Percentiles rank a stretch among this genome's conserved stretches.
phyloP scores from a whole-genome alignment of 1,140 invertebrate genomes.

The Danaus melanippus region DNA sequence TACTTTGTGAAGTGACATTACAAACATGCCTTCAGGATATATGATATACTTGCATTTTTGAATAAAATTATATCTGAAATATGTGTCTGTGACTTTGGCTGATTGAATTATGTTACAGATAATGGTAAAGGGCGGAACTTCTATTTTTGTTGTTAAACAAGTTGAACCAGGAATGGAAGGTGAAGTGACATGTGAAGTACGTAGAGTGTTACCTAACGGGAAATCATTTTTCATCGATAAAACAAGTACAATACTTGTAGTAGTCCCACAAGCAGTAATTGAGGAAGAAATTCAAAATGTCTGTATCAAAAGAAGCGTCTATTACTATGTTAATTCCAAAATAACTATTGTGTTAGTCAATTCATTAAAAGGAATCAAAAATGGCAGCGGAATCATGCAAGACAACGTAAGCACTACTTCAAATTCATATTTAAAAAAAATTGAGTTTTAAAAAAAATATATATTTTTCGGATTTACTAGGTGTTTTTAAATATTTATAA shows the following conservation, averaged over 20 bases:
- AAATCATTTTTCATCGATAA: constrained; percentile 21
- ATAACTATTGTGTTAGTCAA: background rate
- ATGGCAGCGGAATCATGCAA: too few species aligned
- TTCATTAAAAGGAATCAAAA: too few species aligned
- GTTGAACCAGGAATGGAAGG: constrained; percentile 29
- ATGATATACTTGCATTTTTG: too few species aligned
- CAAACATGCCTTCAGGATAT: too few species aligned
- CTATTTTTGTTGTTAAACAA: constrained; percentile 25
- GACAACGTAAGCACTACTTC: too few species aligned
- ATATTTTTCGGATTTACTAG: too few species aligned
- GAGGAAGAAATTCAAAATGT: constrained; percentile 10
- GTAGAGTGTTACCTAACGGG: constrained; percentile 18
- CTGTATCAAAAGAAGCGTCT: constrained; percentile 7
- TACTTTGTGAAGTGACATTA: too few species aligned
- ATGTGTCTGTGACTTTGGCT: too few species aligned
- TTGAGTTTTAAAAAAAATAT: too few species aligned
- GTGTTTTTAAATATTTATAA: too few species aligned
- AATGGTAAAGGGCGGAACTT: constrained; percentile 21
- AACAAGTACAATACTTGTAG: constrained; percentile 19
- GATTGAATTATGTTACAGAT: constrained; percentile 19
- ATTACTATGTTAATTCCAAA: constrained; percentile 7
- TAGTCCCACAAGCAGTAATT: constrained; percentile 20
- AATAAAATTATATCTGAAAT: too few species aligned
- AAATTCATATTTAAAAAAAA: too few species aligned
- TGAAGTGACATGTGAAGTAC: constrained; percentile 25